These are phyloP conservation scores for Campoletis sonorensis DNA, from an alignment of 1,140 invertebrate species.

Conservation along the genomic window DNA sequence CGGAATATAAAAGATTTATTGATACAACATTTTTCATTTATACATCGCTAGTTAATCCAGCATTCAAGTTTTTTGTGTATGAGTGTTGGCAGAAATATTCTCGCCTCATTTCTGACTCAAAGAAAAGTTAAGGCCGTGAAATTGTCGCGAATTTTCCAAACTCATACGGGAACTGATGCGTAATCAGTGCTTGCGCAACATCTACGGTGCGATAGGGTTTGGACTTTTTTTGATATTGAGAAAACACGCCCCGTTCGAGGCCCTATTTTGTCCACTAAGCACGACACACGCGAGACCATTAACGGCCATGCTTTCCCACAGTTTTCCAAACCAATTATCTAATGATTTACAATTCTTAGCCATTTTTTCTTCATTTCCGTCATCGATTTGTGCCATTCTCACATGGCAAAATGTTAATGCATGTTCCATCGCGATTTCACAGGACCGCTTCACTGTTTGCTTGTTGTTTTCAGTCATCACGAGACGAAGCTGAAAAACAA, in stretches of 20 bases:
- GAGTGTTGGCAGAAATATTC: not conserved
- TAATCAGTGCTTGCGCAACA: not conserved
- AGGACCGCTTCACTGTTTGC: constrained; percentile 75
- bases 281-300: constrained; percentile 79
- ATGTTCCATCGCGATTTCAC: constrained; percentile 75
- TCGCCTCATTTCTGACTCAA: not conserved
- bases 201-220: constrained; percentile 17
- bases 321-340: constrained; percentile 80
- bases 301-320: constrained; percentile 78
- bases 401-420: constrained; percentile 81
- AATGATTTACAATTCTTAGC: constrained; percentile 75
- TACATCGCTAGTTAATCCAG: constrained; percentile 49
- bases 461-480: constrained; percentile 74
- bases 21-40: constrained; percentile 52
- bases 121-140: not conserved
- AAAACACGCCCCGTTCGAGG: constrained; percentile 76
- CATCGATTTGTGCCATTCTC: constrained; percentile 71
- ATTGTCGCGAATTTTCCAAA: not conserved
- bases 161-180: not conserved
- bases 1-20: constrained; percentile 60
- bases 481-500: constrained; percentile 64
- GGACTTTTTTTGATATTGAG: constrained; percentile 72
- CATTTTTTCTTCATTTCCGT: constrained; percentile 65
- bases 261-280: constrained; percentile 77
- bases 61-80: not conserved